Evolutionary conservation across 2,797 vertebrate species (phyloP), one percentile per base, ranked within the genome.

Genomic region (Ptychadena robeensis): DNA sequence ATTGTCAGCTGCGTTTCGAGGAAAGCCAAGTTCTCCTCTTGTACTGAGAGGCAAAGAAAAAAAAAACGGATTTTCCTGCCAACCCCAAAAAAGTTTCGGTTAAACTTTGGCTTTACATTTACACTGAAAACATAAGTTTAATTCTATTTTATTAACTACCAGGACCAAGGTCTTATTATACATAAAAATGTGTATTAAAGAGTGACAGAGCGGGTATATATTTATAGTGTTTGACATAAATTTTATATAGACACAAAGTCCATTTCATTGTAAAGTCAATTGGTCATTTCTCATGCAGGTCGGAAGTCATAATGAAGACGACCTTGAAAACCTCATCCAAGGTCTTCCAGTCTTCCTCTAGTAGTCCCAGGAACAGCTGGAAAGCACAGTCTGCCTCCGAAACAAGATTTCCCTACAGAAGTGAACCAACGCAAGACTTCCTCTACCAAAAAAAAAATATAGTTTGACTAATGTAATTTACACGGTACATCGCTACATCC

Each of bases 361-460:
- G 30, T 14, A 67, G 38, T 78, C 64, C 64, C 63, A 53, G 64
- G 30, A 78, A 44, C 64, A 78, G 66, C 75, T 78, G 75, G 75
- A 78, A 10, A 5, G 64, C 38, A 28, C 76, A 35, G 65, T 40
- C 67, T 57, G n/a, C 65, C 65, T 37, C 40, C 53, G 14, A 79
- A n/a, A 48, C 30, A 79, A 32, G 75, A 78, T 78, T 78, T 68
- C 64, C 75, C 40, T 2, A 14, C 37, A 25, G 65, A 79, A 69
- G 44, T 0, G 8, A 37, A n/a, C 8, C 1, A 22, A 22, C 37
- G 31, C 76, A 48, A n/a, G 44, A 74, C 40, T 69, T 68, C 30
- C 5, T 80, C 28, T 77, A 61, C 65, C 27, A 14, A 48, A 59
- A 37, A 44, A 32, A 64, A 48, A 61, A 63, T 32, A 44, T 63